phyloP scores from a whole-genome alignment of 2,113 vertebrate species.

The Corythoichthys haematopterus region DNA sequence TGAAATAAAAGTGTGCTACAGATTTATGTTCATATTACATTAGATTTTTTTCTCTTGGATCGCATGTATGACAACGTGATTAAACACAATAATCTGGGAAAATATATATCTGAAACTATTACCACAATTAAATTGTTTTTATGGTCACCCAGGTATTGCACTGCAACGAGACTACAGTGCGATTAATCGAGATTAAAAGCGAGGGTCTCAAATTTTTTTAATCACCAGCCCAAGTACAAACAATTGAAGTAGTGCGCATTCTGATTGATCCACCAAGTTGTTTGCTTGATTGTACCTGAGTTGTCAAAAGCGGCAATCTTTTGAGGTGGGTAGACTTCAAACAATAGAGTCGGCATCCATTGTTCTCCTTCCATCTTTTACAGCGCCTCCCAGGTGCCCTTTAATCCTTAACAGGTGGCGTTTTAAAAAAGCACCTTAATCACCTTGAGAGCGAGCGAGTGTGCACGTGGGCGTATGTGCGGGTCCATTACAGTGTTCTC shows the following conservation, averaged over 20 bases:
- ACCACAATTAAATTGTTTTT: too few relatives aligned
- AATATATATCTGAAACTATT: too few relatives aligned
- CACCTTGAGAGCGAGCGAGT: conserved; percentile 48
- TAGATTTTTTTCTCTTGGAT: too few relatives aligned
- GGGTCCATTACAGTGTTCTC: conserved; percentile 50
- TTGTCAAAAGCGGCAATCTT: conserved; percentile 25
- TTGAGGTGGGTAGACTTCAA: conserved; percentile 12
- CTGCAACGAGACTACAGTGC: too few relatives aligned
- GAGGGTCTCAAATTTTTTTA: too few relatives aligned
- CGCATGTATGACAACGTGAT: too few relatives aligned
- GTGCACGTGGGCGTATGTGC: conserved; percentile 24
- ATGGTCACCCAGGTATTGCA: too few relatives aligned
- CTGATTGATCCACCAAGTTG: background rate
- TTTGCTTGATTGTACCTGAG: conserved; percentile 2
- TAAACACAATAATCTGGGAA: too few relatives aligned
- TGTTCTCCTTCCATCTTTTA: conserved; percentile 37
- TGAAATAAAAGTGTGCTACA: too few relatives aligned
- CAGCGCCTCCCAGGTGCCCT: conserved; percentile 65
- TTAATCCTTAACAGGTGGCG: conserved; percentile 78
- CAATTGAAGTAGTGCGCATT: background rate
- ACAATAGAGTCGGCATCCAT: conserved; percentile 18
- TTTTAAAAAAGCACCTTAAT: conserved; percentile 73
- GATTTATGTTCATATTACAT: too few relatives aligned
- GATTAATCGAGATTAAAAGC: too few relatives aligned
- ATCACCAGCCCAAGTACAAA: background rate